Percentiles rank a stretch among this genome's conserved stretches.
Conservation (phyloP, 2,888 invertebrate genomes). For the Neoitamus cyanurus region DNA sequence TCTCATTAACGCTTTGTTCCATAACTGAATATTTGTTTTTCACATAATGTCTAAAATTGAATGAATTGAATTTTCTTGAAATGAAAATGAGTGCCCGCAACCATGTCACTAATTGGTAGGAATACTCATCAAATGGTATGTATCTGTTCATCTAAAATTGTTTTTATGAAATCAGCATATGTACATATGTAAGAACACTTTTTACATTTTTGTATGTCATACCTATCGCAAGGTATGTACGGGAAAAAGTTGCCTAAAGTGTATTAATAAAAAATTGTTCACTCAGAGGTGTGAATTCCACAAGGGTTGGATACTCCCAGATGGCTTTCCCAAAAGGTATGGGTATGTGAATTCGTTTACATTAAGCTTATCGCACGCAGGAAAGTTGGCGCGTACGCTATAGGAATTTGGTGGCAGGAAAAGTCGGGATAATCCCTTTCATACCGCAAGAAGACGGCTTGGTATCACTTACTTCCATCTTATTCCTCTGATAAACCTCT, state of each 20-base stretch:
- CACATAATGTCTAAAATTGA: too few species aligned
- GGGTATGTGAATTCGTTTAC: neutral
- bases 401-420: neutral
- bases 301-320: neutral
- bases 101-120: too few species aligned
- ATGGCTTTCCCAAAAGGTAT: neutral
- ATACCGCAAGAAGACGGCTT: neutral
- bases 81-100: too few species aligned
- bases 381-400: neutral
- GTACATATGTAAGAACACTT: too few species aligned
- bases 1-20: too few species aligned
- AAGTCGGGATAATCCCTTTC: neutral
- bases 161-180: too few species aligned
- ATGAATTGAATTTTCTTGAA: too few species aligned
- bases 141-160: too few species aligned
- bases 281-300: neutral
- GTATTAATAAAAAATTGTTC: neutral
- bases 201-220: too few species aligned
- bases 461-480: neutral
- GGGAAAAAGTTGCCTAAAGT: neutral
- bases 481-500: neutral
- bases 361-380: neutral
- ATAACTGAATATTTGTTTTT: too few species aligned
- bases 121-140: too few species aligned
- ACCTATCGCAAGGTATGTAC: neutral